Base-by-base conservation (phyloP, 2,797 vertebrate genomes). In the Neosalanx taihuensis region DNA sequence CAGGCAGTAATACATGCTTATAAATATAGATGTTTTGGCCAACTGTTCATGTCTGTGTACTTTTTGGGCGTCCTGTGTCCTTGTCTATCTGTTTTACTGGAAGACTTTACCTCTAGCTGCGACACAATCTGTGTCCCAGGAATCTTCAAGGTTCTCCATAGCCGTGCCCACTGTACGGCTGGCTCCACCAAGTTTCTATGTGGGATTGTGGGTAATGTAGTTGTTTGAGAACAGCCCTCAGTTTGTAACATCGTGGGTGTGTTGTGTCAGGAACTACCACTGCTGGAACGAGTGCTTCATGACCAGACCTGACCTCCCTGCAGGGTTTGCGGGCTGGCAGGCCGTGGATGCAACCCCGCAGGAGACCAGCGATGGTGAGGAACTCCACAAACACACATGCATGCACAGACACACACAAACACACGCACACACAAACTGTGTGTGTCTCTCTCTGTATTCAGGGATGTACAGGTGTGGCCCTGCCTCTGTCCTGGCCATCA, bases 231-330 rank as follows among this genome's bases (percentile, higher is more conserved):
- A 41, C 37, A 41, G 9, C 1, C 37, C 5, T 41, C 17, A 15
- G 53, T 10, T 64, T 37, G 1, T 15, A 18, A 46, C 37, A 18
- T 2, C 17, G 6, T 41, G 46, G 5, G 53, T 69, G 4, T 60
- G 49, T 31, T 10, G 31, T 49, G 60, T 41, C 89, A 99, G 97
- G 97, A 99, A 99, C 84, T 99, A 99, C 72, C 97, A 99, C 76
- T 98, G 96, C 89, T 99, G 97, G 96, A 99, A 96, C 0, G 97
- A 99, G 77, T 96, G 96, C 80, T 98, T 89, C 94, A 98, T 99
- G 96, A 81, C 93, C 15, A 93, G 97, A 77, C 92, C 95, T n/a
- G 97, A 99, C 79, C 96, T 99, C 33, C 96, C 95, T 0, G 56
- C 92, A 9, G 95, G 96, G 17, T 99, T 97, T 4, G 97, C 96